Conservation (phyloP, 2,888 invertebrate species). For the Zaprionus lineosus region DNA sequence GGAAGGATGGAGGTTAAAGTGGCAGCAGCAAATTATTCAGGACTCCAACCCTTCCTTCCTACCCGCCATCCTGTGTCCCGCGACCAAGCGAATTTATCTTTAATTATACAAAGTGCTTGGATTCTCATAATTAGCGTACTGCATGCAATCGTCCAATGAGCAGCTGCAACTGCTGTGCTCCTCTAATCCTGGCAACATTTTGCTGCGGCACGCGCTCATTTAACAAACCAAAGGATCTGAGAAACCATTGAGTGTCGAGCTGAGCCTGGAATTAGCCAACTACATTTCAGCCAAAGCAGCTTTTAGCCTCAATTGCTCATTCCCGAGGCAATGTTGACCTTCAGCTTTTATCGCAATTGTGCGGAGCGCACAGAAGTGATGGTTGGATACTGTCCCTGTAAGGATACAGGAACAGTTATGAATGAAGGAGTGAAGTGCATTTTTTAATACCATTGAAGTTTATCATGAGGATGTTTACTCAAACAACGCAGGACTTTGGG, state of each 20-base stretch:
- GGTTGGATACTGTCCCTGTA: no score
- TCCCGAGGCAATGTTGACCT: no score
- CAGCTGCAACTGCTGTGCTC: conserved; percentile 37
- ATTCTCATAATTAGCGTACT: conserved; percentile 56
- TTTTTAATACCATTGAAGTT: no score
- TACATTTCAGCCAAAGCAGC: no score
- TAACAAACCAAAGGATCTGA: conserved; percentile 1
- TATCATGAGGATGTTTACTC: no score
- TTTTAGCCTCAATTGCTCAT: no score
- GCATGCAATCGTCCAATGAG: conserved; percentile 30
- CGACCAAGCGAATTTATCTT: conserved; percentile 39
- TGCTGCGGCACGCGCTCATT: conserved; percentile 27
- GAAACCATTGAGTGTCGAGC: conserved; percentile 9
- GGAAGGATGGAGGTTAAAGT: conserved; percentile 17
- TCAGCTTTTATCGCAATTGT: no score
- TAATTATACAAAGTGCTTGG: conserved; percentile 69
- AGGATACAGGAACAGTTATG: no score
- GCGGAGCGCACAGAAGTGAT: no score
- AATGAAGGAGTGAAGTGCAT: no score
- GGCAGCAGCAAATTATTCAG: conserved; percentile 54
- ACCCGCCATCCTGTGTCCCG: conserved; percentile 1
- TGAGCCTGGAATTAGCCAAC: no score
- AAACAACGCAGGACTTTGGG: no score
- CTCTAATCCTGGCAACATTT: conserved; percentile 37
- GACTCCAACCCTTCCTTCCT: background rate